Percentiles rank a stretch among this genome's conserved stretches.
Evolutionary conservation across 2,888 invertebrate genomes (phyloP).

Genomic region (Tiphia femorata): DNA sequence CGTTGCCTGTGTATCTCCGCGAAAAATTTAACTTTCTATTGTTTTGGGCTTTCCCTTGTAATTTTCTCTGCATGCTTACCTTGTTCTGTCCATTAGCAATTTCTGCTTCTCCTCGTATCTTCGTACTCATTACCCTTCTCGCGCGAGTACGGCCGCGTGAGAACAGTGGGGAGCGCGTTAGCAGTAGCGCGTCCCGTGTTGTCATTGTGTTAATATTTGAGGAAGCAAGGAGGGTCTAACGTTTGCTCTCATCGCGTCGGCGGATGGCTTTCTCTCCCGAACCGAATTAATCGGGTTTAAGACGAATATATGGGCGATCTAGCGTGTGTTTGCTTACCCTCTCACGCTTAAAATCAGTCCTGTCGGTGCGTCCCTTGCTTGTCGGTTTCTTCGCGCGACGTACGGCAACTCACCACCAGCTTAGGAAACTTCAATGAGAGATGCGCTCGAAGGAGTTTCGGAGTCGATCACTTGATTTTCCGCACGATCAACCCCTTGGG

Average conservation of each 20-base stretch:
- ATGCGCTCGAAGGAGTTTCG: too few relatives aligned
- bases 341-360: too few relatives aligned
- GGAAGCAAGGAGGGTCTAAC: constrained; percentile 20
- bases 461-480: too few relatives aligned
- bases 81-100: constrained; percentile 4
- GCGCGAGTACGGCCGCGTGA: constrained; percentile 4
- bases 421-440: too few relatives aligned
- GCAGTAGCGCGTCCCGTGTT: constrained; percentile 19
- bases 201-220: constrained; percentile 40
- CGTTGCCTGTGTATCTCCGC: too few relatives aligned
- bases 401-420: too few relatives aligned
- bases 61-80: constrained; percentile 1
- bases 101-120: neutral
- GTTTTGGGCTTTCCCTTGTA: constrained; percentile 8
- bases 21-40: too few relatives aligned
- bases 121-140: neutral
- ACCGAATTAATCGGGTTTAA: constrained; percentile 34
- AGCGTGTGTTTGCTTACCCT: too few relatives aligned
- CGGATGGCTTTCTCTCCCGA: constrained; percentile 2
- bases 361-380: too few relatives aligned
- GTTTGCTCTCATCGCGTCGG: constrained; percentile 9
- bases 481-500: too few relatives aligned
- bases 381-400: too few relatives aligned
- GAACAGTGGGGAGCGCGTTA: constrained; percentile 15
- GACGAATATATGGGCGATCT: constrained; percentile 16